Evolutionary conservation across 92 coral and sea anemone species (phyloP).

Genomic region (Montipora capitata): DNA sequence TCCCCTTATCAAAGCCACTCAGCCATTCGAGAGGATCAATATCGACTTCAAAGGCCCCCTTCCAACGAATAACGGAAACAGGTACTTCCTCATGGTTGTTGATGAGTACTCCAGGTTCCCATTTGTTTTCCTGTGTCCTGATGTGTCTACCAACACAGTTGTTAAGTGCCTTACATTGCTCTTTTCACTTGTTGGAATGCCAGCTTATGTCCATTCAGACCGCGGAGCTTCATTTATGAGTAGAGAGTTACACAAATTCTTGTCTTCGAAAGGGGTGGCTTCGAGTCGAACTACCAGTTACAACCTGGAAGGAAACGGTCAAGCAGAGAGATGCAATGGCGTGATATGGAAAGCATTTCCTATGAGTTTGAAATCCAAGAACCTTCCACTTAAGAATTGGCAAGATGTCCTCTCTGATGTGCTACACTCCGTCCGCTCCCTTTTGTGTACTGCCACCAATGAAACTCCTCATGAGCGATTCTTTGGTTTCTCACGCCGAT

Average conservation of each 20-base stretch:
- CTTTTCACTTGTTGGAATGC: conserved; percentile 40
- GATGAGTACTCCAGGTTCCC: conserved; percentile 65
- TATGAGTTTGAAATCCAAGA: conserved; percentile 68
- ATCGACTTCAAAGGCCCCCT: conserved; percentile 27
- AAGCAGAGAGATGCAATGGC: conserved; percentile 75
- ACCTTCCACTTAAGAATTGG: conserved; percentile 63
- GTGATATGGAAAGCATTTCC: conserved; percentile 65
- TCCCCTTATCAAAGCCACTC: conserved; percentile 52
- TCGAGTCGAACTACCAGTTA: conserved; percentile 65
- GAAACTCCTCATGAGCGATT: conserved; percentile 79
- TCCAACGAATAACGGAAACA: conserved; percentile 33
- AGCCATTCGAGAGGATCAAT: conserved; percentile 40
- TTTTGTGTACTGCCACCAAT: conserved; percentile 79
- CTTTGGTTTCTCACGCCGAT: conserved; percentile 60
- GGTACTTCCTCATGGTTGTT: conserved; percentile 46
- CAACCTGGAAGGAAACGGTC: conserved; percentile 78
- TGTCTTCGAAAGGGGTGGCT: conserved; percentile 51
- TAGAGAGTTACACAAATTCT: conserved; percentile 54
- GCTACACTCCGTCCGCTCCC: conserved; percentile 68
- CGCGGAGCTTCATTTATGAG: conserved; percentile 51
- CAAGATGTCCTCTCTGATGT: conserved; percentile 79
- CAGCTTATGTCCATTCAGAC: conserved; percentile 54
- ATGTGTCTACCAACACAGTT: conserved; percentile 46
- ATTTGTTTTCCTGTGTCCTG: conserved; percentile 60
- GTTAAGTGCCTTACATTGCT: conserved; percentile 54